Conservation (phyloP, 2,888 invertebrate genomes). For the Dione vanillae region DNA sequence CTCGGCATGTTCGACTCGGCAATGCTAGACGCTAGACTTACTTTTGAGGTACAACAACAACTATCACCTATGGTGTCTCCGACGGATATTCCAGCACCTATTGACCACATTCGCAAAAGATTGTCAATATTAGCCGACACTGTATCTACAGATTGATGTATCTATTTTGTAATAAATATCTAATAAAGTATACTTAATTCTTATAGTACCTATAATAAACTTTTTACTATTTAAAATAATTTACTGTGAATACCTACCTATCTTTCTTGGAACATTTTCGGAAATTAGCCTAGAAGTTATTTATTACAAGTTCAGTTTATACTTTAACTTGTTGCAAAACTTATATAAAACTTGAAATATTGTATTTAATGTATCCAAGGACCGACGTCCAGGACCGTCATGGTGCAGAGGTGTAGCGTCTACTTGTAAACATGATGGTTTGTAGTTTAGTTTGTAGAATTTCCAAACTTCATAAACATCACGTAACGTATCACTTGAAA, state of each 20-base stretch:
- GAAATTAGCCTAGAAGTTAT: not conserved
- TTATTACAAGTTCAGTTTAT: not conserved
- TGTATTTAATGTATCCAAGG: no score
- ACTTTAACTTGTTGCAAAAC: not conserved
- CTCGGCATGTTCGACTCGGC: conserved; percentile 80
- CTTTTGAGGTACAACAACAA: conserved; percentile 61
- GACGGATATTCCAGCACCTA: conserved; percentile 58
- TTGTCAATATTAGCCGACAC: conserved; percentile 68
- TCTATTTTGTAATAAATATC: not conserved
- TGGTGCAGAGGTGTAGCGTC: no score
- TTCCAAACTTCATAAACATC: no score
- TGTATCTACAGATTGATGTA: conserved; percentile 1
- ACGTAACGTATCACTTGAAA: no score
- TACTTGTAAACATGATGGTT: no score
- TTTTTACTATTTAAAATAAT: not conserved
- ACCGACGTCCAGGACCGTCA: no score
- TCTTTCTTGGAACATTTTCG: not conserved
- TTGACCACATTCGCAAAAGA: conserved; percentile 65
- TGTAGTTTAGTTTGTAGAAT: no score
- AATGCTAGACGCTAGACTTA: conserved; percentile 67
- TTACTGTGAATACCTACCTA: not conserved
- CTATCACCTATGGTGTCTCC: conserved; percentile 46
- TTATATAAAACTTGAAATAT: no score
- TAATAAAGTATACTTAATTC: not conserved
- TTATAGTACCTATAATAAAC: not conserved